Conservation (phyloP, 1,140 invertebrate species). For the Solenopsis fugax region DNA sequence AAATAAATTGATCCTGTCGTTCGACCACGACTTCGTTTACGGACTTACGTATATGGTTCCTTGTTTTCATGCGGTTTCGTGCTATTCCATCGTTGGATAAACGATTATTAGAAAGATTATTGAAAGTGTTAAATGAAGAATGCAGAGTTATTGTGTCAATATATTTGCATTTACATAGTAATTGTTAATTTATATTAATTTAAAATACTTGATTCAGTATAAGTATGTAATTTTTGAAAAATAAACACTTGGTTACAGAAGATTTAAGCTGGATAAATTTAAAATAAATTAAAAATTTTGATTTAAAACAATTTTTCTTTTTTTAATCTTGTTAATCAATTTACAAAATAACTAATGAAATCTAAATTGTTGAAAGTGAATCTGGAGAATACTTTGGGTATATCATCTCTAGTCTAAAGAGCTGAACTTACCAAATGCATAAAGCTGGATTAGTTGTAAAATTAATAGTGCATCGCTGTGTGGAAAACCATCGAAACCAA, state of each 20-base stretch:
- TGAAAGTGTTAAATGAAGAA: slow-evolving; percentile 14
- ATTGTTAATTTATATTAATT: neutral
- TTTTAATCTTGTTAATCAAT: neutral
- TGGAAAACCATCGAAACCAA: slow-evolving; percentile 27
- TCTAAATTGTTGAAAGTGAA: neutral
- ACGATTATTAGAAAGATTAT: neutral
- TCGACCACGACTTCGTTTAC: slow-evolving; percentile 33
- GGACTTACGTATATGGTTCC: neutral
- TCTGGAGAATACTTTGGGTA: neutral
- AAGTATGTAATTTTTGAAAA: neutral
- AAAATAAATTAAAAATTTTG: neutral
- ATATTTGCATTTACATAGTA: neutral
- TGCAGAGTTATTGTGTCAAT: neutral
- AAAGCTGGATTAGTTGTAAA: slow-evolving; percentile 34
- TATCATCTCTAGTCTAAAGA: neutral
- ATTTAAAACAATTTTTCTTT: neutral
- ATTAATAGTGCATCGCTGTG: slow-evolving; percentile 41
- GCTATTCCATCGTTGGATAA: neutral
- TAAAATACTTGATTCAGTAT: neutral
- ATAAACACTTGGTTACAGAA: neutral
- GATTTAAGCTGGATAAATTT: neutral
- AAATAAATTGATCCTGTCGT: slow-evolving; percentile 36
- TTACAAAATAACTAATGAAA: neutral
- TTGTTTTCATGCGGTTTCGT: neutral
- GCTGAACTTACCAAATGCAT: neutral